Percentiles rank a stretch among this genome's conserved stretches.
These are phyloP conservation scores for Sylvia atricapilla DNA, from an alignment of 2,113 vertebrate genomes.

Conservation along the genomic window DNA sequence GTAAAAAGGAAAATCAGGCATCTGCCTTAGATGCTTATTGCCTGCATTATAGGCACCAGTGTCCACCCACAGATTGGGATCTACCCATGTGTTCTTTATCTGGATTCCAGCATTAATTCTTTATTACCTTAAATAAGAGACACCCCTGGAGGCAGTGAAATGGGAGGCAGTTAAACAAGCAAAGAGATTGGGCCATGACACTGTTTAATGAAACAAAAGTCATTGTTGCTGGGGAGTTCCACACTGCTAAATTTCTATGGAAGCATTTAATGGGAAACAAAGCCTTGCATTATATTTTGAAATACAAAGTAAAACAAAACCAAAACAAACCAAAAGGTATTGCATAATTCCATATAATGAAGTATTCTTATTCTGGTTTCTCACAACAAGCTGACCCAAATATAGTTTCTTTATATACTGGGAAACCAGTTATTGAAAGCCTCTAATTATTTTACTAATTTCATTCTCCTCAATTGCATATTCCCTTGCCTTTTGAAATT, in stretches of 20 bases:
- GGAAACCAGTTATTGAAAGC: neutral
- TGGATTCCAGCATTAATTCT: neutral
- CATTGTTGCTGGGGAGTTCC: neutral
- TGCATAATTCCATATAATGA: neutral
- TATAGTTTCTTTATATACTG: neutral
- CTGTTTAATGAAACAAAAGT: neutral
- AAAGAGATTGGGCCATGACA: neutral
- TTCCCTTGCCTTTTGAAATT: neutral
- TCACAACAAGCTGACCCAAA: neutral
- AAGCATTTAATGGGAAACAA: neutral
- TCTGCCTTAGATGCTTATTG: neutral
- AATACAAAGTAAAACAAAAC: neutral
- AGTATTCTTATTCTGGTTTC: neutral
- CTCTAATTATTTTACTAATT: constrained; percentile 26
- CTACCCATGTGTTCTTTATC: neutral
- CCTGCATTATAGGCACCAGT: neutral
- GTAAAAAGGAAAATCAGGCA: neutral
- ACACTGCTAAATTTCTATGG: neutral
- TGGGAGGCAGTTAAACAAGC: neutral
- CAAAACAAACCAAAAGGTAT: neutral
- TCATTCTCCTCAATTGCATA: neutral
- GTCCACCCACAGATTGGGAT: neutral
- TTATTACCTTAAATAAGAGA: neutral
- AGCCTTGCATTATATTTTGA: neutral
- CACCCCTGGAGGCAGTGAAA: neutral